phyloP scores from a whole-genome alignment of 2,797 vertebrate genomes.

The Gephyroberyx darwinii region DNA sequence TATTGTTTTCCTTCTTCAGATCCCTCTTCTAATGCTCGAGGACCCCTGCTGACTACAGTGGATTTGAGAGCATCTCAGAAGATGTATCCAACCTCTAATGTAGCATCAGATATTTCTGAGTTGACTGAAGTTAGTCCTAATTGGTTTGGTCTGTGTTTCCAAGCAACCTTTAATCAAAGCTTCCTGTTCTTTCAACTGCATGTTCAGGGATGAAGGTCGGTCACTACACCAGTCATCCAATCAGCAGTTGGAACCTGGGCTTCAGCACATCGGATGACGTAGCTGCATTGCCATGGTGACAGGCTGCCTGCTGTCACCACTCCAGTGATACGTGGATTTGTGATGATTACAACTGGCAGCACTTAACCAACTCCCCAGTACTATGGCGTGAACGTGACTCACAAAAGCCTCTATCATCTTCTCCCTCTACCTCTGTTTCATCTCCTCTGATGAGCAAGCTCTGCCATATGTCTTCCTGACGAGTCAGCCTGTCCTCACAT shows the following conservation, averaged over 20 bases:
- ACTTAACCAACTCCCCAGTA: constrained; percentile 11
- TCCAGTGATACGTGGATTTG: constrained; percentile 50
- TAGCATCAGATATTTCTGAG: constrained; percentile 22
- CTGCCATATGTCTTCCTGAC: constrained; percentile 25
- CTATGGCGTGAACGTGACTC: constrained; percentile 32
- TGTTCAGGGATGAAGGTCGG: constrained; percentile 36
- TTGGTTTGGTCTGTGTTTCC: constrained; percentile 35
- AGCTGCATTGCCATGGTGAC: constrained; percentile 65
- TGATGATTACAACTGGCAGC: constrained; percentile 37
- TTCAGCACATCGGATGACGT: constrained; percentile 1
- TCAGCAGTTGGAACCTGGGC: constrained; percentile 1
- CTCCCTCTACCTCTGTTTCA: background rate
- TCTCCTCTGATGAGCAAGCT: constrained; percentile 12
- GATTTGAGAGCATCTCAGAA: constrained; percentile 48
- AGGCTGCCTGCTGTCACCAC: constrained; percentile 34
- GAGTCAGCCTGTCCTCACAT: constrained; percentile 4
- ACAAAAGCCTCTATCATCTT: constrained; percentile 7
- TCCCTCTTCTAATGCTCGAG: constrained; percentile 16
- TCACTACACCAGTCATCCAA: constrained; percentile 17
- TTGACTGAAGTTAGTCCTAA: constrained; percentile 54
- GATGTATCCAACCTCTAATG: constrained; percentile 50
- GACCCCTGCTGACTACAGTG: constrained; percentile 28
- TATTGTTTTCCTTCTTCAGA: constrained; percentile 49
- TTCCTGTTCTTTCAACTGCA: constrained; percentile 35
- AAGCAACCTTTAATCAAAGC: constrained; percentile 48